Evolutionary conservation across 53 echinoderm and acorn worm genomes (phyloP), one percentile per base, ranked within the genome.

Genomic region (Mesocentrotus franciscanus): DNA sequence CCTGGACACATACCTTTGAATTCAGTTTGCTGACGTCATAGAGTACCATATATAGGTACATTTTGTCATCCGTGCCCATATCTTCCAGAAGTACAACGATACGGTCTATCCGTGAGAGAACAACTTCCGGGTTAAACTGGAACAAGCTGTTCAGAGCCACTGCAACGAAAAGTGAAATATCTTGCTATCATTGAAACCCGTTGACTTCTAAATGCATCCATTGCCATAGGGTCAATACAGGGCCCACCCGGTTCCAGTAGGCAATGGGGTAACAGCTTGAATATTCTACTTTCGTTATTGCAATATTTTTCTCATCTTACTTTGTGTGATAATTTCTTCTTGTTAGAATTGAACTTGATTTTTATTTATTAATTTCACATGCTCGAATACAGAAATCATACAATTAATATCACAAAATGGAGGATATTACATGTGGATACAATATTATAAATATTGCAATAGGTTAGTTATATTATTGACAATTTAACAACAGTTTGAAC

Each of bases 11-110:
- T 96, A 97, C 99, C 97, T 98, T 81, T 14, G 99, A 95, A 34
- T 97, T 74, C 78, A 76, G 78, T 95, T 98, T 96, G 1, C 97
- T 96, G n/a, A 98, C 96, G 33, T 98, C 99, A 89, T 96, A 96
- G 57, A 96, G 94, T 29, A 98, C 74, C 97, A 97, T 97, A 90
- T 97, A 97, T 26, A 97, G 91, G 68, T 91, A 92, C 36, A 59
- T 83, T 42, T 96, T 97, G 85, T 97, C 95, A 8, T 85, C 13
- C 10, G 90, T 89, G 1, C 90, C 96, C 96, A 98, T 97, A 55
- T 98, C 97, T 59, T 97, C 97, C 60, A 95, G 95, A 9, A 96
- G 95, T 85, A 95, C 96, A 14, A 95, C 91, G 3, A 97, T 84
- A 16, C 81, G 36, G 68, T 97, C 97, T 68, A 98, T 95, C 60